A percentile compares a stretch with the other conserved stretches of the same genome.
phyloP scores from a whole-genome alignment of 2,113 vertebrate genomes.

The Myodes glareolus region DNA sequence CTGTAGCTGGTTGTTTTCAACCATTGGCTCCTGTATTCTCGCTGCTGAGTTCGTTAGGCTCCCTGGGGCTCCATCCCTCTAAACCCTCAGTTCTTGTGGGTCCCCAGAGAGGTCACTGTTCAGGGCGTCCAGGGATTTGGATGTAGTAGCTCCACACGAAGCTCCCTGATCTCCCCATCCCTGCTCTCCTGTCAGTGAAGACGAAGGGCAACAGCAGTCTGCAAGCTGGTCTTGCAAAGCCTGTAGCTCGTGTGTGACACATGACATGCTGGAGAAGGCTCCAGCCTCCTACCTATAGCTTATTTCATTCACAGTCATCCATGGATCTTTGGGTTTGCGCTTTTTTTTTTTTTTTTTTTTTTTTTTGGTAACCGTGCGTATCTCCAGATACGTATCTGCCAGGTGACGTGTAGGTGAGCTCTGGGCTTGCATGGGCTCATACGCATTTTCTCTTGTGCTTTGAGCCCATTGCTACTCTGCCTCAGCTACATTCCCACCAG shows the following conservation, averaged over 20 bases:
- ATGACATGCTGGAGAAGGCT: neutral
- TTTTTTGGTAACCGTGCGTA: accelerated
- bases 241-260: neutral
- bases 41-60: neutral
- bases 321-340: neutral
- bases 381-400: neutral
- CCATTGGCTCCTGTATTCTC: neutral
- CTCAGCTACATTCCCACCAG: neutral
- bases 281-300: accelerated
- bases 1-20: neutral
- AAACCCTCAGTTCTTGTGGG: neutral
- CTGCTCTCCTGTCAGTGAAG: neutral
- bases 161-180: neutral
- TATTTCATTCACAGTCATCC: accelerated
- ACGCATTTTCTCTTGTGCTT: neutral
- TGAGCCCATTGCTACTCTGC: neutral
- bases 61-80: neutral
- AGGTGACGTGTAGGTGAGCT: neutral
- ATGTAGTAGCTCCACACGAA: neutral
- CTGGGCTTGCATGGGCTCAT: neutral
- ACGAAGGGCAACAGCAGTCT: neutral
- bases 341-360: accelerated
- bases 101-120: neutral
- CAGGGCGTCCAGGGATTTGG: neutral
- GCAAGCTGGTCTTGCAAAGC: neutral